These are phyloP conservation scores for Clarias platycephalus DNA, from an alignment of 2,797 vertebrate species.

Conservation along the genomic window DNA sequence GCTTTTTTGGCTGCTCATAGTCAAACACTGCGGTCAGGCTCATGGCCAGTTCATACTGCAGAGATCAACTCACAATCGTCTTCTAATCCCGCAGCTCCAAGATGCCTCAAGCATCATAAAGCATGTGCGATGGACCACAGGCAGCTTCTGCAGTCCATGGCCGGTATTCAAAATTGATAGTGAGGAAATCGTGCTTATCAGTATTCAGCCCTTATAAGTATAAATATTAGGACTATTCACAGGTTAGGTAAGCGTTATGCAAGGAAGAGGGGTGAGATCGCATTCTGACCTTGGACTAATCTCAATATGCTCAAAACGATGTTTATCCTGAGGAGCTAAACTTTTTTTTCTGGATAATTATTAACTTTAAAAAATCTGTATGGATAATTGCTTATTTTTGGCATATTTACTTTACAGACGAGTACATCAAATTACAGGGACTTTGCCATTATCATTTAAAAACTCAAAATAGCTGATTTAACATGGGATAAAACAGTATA, in stretches of 20 bases:
- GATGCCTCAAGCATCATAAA: neutral
- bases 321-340: neutral
- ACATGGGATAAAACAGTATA: neutral
- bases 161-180: neutral
- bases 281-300: neutral
- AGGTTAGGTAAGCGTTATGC: neutral
- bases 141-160: neutral
- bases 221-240: neutral
- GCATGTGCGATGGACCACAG: neutral
- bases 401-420: neutral
- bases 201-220: neutral
- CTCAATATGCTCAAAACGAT: neutral
- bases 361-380: neutral
- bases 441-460: neutral
- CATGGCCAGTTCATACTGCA: slow-evolving; percentile 16
- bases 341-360: neutral
- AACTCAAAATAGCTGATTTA: neutral
- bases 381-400: neutral
- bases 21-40: slow-evolving; percentile 33
- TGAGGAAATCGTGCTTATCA: neutral
- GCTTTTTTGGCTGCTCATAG: slow-evolving; percentile 33
- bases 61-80: slow-evolving; percentile 23
- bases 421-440: neutral
- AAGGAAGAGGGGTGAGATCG: no score
- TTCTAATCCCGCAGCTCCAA: neutral